phyloP scores from a whole-genome alignment of 2,888 invertebrate species.

The Osmoderma eremita region DNA sequence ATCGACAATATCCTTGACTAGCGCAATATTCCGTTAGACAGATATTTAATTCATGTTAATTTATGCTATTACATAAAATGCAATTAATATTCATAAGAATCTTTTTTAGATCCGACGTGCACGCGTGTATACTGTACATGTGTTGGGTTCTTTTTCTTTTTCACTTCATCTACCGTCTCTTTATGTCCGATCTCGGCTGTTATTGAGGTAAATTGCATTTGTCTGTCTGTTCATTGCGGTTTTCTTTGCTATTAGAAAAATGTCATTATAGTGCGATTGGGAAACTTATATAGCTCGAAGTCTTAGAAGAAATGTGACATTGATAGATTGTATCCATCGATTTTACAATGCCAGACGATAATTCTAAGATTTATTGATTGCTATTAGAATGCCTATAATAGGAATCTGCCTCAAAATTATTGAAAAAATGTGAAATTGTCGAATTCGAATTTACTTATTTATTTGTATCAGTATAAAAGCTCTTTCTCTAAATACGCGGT shows the following conservation, averaged over 20 bases:
- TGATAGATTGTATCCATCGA: too few species aligned
- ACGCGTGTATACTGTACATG: not conserved
- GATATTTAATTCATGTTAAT: conserved; percentile 37
- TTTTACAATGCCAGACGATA: too few species aligned
- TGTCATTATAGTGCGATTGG: too few species aligned
- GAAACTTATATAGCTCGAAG: too few species aligned
- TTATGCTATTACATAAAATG: conserved; percentile 37
- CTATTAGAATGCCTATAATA: not conserved
- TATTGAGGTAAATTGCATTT: conserved; percentile 19
- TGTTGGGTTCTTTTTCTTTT: conserved; percentile 20
- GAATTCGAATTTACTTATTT: too few species aligned
- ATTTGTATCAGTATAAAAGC: too few species aligned
- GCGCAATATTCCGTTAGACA: conserved; percentile 27
- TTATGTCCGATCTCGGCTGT: not conserved
- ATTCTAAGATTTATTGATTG: not conserved
- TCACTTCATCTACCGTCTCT: not conserved
- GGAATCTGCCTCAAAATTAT: not conserved
- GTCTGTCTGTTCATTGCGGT: not conserved
- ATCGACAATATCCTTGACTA: conserved; percentile 22
- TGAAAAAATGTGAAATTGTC: conserved; percentile 10
- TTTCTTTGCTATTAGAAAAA: too few species aligned
- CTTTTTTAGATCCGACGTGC: conserved; percentile 21
- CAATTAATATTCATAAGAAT: conserved; percentile 38
- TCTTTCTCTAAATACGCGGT: too few species aligned
- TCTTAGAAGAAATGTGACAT: too few species aligned